Percentiles rank a stretch among this genome's conserved stretches.
Conservation (phyloP, 1,140 invertebrate species). For the Acromyrmex charruanus region DNA sequence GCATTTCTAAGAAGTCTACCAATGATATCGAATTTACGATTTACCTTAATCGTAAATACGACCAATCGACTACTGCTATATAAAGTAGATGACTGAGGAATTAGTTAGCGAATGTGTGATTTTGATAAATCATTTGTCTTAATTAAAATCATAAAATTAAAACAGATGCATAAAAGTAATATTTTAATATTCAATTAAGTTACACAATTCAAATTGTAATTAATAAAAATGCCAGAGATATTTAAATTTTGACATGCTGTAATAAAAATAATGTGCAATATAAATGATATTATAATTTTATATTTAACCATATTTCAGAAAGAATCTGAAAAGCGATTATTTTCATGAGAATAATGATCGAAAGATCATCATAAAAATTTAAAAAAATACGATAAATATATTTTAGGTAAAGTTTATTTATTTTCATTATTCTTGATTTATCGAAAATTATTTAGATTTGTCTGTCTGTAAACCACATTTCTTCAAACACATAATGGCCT, state of each 20-base stretch:
- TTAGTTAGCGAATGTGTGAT: not conserved
- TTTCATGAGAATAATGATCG: not conserved
- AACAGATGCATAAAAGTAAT: not conserved
- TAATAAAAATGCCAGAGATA: not conserved
- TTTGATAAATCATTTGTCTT: not conserved
- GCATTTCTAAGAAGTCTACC: conserved; percentile 38
- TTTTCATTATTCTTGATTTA: not conserved
- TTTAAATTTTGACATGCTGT: not conserved
- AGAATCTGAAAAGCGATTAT: not conserved
- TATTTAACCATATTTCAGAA: not conserved
- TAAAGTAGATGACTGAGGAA: not conserved
- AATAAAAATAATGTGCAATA: not conserved
- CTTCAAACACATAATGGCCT: not conserved
- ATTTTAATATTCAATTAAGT: conserved; percentile 5
- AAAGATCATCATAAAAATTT: not conserved
- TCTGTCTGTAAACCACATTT: not conserved
- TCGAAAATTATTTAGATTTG: conserved; percentile 31
- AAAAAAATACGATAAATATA: not conserved
- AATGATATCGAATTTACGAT: conserved; percentile 30
- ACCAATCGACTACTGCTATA: not conserved
- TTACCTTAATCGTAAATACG: not conserved
- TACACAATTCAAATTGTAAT: not conserved
- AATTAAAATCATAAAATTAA: conserved; percentile 10
- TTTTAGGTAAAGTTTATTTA: not conserved
- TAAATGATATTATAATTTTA: conserved; percentile 1